phyloP scores from a whole-genome alignment of 1,140 invertebrate genomes.

The Drosophila jambulina region DNA sequence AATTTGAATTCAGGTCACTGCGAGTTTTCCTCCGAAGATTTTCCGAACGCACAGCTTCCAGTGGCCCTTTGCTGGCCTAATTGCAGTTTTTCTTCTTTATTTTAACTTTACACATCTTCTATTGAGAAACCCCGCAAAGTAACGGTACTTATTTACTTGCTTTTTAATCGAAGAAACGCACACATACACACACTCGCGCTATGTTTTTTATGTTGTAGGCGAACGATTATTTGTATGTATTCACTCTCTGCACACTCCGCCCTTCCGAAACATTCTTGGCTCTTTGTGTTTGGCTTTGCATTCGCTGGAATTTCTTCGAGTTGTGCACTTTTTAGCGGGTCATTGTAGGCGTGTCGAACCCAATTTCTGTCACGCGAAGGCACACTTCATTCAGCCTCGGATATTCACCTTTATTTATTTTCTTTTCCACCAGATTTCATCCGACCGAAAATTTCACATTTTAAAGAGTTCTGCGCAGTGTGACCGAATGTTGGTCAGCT shows the following conservation, averaged over 20 bases:
- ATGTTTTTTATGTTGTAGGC: conserved; percentile 17
- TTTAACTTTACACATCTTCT: neutral
- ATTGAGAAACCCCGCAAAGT: conserved; percentile 17
- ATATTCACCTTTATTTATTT: conserved; percentile 26
- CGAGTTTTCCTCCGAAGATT: conserved; percentile 8
- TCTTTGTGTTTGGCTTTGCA: conserved; percentile 15
- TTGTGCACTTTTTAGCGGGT: conserved; percentile 1
- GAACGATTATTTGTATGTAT: conserved; percentile 26
- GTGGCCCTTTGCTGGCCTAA: conserved; percentile 29
- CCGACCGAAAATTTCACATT: conserved; percentile 35
- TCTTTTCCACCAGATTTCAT: conserved; percentile 17
- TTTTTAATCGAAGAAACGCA: conserved; percentile 15
- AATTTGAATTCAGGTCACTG: conserved; percentile 22
- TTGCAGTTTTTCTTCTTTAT: conserved; percentile 18
- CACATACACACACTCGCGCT: neutral
- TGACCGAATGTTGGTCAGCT: neutral
- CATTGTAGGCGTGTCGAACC: conserved; percentile 20
- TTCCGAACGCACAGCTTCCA: conserved; percentile 35
- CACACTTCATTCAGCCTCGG: conserved; percentile 16
- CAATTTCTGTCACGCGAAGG: conserved; percentile 28
- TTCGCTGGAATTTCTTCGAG: conserved; percentile 10
- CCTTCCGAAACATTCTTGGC: conserved; percentile 34
- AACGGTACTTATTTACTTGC: conserved; percentile 14
- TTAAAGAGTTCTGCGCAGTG: conserved; percentile 27
- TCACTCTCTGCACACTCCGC: conserved; percentile 28